Evolutionary conservation across 2,113 vertebrate species (phyloP), one percentile per base, ranked within the genome.

Genomic region (Poecilia latipinna): DNA sequence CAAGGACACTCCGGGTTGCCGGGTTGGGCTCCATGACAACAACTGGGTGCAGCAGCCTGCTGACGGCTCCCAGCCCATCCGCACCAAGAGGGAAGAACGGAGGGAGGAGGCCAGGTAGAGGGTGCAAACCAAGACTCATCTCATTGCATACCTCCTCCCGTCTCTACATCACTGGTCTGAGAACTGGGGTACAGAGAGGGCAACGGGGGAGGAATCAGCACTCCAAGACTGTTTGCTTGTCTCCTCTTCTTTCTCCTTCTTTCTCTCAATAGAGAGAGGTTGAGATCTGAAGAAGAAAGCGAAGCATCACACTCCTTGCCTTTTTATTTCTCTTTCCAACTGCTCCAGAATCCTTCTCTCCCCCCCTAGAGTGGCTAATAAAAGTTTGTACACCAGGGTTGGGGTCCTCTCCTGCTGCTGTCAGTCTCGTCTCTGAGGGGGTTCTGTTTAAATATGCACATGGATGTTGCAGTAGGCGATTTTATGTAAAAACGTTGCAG

Each of bases 11-110:
- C 97, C 97, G 0, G 98, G 98, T 6, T 99, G 98, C 85, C 92
- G 96, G 12, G 94, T 98, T 6, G 97, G 97, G 4, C 93, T 99
- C 65, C 97, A 99, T 0, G 97, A 99, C 37, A 99, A 99, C 89
- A 97, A 99, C 80, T 99, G 97, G 97, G 97, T 99, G 77, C 96
- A 96, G 90, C 96, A 95, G 82, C 95, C 96, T 0, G 94, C 92
- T 13, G 95, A 95, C 3, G 90, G 93, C 73, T 90, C 91, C 44
- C 92, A 94, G 8, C 90, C 91, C 17, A 32, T 87, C 29, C 93
- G 94, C 60, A 51, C 88, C 0, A 95, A 94, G 68, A 89, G 95
- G 29, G 96, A 97, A n/a, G 96, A 96, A 26, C 94, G 94, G 70
- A 95, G 96, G 94, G 96, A 95, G 95, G 94, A 93, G 70, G 85